Percentiles rank a stretch among this genome's conserved stretches.
phyloP scores from a whole-genome alignment of 2,113 vertebrate species.

The Carollia perspicillata region DNA sequence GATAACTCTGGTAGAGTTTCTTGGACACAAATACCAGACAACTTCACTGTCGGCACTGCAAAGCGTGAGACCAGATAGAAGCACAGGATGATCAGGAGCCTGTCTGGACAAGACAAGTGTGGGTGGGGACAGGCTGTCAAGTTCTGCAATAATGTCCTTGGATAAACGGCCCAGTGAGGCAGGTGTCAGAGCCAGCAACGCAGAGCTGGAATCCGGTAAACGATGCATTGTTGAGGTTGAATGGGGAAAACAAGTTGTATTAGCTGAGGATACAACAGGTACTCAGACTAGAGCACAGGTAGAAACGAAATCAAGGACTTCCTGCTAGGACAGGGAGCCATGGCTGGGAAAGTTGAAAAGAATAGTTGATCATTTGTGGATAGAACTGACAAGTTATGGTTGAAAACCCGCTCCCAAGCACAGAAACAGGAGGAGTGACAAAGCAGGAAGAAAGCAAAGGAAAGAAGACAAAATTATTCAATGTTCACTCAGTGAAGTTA shows the following conservation, averaged over 20 bases:
- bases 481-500: not conserved
- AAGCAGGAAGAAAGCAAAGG: not conserved
- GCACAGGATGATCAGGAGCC: not conserved
- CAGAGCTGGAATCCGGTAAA: not conserved
- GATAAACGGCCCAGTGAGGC: not conserved
- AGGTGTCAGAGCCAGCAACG: not conserved
- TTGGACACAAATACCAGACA: not conserved
- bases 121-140: fast-evolving
- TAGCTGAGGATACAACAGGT: not conserved
- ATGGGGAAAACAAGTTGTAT: not conserved
- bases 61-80: not conserved
- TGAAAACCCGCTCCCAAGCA: not conserved
- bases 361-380: not conserved
- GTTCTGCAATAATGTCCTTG: not conserved
- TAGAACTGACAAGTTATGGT: not conserved
- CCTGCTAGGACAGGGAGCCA: not conserved
- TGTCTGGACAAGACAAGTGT: fast-evolving
- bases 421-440: not conserved
- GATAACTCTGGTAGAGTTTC: not conserved
- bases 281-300: not conserved
- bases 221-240: not conserved
- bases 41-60: not conserved
- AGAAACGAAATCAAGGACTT: not conserved
- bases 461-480: not conserved
- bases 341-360: not conserved